Conservation (phyloP, 2,888 invertebrate genomes). For the Drosophila quinaria region DNA sequence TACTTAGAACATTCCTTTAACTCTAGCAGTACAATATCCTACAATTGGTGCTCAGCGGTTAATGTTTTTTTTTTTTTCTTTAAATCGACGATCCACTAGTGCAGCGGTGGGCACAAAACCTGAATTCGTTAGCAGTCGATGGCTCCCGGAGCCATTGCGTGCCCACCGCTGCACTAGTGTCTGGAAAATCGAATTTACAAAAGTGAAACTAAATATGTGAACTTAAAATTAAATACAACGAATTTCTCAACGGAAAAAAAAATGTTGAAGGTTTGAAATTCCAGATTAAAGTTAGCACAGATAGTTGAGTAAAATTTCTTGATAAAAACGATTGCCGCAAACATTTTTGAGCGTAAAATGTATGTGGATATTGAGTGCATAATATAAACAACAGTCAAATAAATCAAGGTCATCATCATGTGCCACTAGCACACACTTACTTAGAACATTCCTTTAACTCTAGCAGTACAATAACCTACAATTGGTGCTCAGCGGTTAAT, state of each 20-base stretch:
- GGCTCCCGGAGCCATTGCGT: too few species aligned
- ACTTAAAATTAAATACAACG: not conserved
- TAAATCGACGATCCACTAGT: too few species aligned
- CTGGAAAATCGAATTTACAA: too few species aligned
- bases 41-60: not conserved
- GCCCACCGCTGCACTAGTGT: too few species aligned
- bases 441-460: too few species aligned
- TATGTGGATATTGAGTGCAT: constrained; percentile 1
- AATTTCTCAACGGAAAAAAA: not conserved
- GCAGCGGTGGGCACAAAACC: too few species aligned
- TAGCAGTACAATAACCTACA: too few species aligned
- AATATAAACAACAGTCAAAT: not conserved
- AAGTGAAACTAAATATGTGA: too few species aligned
- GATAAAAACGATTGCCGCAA: not conserved
- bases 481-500: too few species aligned
- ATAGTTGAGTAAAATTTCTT: not conserved
- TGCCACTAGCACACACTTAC: too few species aligned
- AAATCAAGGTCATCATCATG: not conserved
- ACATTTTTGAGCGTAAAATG: not conserved
- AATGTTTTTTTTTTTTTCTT: too few species aligned
- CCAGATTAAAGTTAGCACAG: not conserved
- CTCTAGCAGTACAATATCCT: not conserved
- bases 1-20: not conserved
- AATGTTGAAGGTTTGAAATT: not conserved
- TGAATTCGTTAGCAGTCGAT: too few species aligned